phyloP scores from a whole-genome alignment of 2,888 invertebrate genomes.

The Nysson spinosus region DNA sequence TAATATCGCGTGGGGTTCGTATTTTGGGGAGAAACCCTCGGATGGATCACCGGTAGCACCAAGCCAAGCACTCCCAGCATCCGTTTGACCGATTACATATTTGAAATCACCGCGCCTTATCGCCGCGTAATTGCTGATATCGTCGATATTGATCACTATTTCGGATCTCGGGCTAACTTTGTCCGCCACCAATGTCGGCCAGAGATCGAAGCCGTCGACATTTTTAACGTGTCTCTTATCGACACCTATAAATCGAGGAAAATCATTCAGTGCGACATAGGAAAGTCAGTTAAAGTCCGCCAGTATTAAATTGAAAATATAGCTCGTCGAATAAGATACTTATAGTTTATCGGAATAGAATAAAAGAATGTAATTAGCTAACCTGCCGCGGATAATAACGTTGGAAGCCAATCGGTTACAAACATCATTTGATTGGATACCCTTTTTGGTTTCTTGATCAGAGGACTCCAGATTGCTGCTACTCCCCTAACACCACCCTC shows the following conservation, averaged over 20 bases:
- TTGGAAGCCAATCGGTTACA: constrained; percentile 81
- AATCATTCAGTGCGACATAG: not conserved
- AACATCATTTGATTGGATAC: constrained; percentile 79
- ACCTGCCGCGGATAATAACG: constrained; percentile 80
- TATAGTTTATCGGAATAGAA: too few relatives aligned
- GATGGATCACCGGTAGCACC: constrained; percentile 73
- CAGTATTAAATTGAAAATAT: too few relatives aligned
- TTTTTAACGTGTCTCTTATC: constrained; percentile 51
- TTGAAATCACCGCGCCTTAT: constrained; percentile 82
- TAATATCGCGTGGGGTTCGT: constrained; percentile 77
- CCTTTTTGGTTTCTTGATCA: constrained; percentile 75
- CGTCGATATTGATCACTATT: constrained; percentile 81
- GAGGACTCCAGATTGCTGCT: constrained; percentile 80
- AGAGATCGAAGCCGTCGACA: constrained; percentile 80
- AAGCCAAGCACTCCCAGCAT: constrained; percentile 73
- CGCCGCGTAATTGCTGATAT: constrained; percentile 80
- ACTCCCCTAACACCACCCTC: constrained; percentile 82
- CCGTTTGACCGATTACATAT: constrained; percentile 80
- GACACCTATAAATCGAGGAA: too few relatives aligned
- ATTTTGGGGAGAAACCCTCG: constrained; percentile 70
- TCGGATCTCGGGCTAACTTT: constrained; percentile 79
- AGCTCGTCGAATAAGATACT: too few relatives aligned
- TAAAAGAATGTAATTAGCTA: constrained; percentile 3
- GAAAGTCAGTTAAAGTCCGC: too few relatives aligned
- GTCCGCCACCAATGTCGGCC: constrained; percentile 78